These are phyloP conservation scores for Dilophus febrilis DNA, from an alignment of 2,888 invertebrate species.

Conservation along the genomic window DNA sequence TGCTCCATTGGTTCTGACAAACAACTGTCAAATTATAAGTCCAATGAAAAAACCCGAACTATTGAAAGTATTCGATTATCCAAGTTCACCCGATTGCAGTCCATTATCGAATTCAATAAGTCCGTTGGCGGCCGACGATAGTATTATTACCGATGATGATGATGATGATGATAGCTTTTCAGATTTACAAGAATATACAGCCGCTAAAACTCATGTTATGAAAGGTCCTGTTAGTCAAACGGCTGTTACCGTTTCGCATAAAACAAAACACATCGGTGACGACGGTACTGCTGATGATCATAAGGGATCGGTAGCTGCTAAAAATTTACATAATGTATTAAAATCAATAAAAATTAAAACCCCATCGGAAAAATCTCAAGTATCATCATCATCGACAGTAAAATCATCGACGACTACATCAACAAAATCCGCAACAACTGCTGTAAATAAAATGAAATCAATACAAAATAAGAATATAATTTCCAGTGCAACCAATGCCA, in stretches of 20 bases:
- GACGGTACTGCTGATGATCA: conserved; percentile 33
- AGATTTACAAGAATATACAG: conserved; percentile 40
- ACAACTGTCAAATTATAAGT: conserved; percentile 19
- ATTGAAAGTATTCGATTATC: conserved; percentile 12
- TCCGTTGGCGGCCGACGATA: conserved; percentile 6
- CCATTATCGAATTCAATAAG: conserved; percentile 3
- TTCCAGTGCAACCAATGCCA: background rate
- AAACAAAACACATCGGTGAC: conserved; percentile 23
- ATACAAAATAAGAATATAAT: background rate
- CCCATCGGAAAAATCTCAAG: conserved; percentile 20
- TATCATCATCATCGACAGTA: conserved; percentile 6
- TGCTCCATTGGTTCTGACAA: conserved; percentile 24
- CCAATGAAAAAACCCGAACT: conserved; percentile 13
- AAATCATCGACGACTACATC: background rate
- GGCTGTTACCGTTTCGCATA: conserved; percentile 39
- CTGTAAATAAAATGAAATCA: background rate
- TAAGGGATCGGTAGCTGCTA: conserved; percentile 33
- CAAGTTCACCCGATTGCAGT: conserved; percentile 10
- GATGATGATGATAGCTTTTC: conserved; percentile 24
- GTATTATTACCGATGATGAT: conserved; percentile 15
- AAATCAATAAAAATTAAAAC: conserved; percentile 31
- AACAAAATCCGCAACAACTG: background rate
- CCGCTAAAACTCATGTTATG: conserved; percentile 57
- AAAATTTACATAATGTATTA: conserved; percentile 36
- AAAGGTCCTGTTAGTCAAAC: conserved; percentile 53